Conservation (phyloP, 2,113 vertebrate genomes). For the Dendropsophus ebraccatus region DNA sequence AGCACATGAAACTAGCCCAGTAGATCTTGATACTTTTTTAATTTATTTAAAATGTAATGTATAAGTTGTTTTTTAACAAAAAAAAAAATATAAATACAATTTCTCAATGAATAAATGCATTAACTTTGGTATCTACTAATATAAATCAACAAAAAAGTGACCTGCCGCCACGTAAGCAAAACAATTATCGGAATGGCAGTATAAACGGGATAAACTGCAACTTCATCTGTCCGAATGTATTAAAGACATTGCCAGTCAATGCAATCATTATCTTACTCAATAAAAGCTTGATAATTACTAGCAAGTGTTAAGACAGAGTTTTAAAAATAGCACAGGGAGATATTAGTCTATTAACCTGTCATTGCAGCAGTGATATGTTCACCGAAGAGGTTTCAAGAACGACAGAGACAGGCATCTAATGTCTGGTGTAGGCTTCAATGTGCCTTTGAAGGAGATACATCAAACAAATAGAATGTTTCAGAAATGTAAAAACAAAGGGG, state of each 20-base stretch:
- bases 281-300: slow-evolving; percentile 6
- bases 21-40: too few relatives aligned
- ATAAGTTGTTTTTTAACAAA: too few relatives aligned
- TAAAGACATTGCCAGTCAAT: slow-evolving; percentile 3
- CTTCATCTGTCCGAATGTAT: not conserved
- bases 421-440: not conserved
- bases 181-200: not conserved
- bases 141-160: too few relatives aligned
- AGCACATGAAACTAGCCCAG: too few relatives aligned
- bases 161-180: not conserved
- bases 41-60: too few relatives aligned
- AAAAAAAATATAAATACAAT: too few relatives aligned
- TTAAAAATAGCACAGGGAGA: not conserved
- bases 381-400: not conserved
- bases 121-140: too few relatives aligned
- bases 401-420: not conserved
- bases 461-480: too few relatives aligned
- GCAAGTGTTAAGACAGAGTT: not conserved
- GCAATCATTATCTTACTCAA: slow-evolving; percentile 1
- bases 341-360: not conserved
- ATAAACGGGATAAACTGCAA: not conserved
- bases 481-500: too few relatives aligned
- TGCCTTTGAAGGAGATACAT: too few relatives aligned
- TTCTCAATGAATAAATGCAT: too few relatives aligned
- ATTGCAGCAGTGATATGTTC: not conserved